Base-by-base conservation (phyloP, 2,113 vertebrate genomes). In the Bufo bufo region DNA sequence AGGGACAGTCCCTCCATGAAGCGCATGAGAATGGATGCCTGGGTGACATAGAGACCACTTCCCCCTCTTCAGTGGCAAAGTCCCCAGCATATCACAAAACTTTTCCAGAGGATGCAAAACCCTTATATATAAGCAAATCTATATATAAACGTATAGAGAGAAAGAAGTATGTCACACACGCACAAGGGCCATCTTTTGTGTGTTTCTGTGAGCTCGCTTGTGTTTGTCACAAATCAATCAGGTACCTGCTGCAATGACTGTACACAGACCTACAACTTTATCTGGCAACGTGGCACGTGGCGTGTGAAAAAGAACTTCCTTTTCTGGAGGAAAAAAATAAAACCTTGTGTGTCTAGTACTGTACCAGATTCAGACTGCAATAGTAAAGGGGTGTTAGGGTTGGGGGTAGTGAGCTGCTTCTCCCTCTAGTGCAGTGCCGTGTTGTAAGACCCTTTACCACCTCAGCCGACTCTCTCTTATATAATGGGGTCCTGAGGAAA, bases 21-120 rank as follows among this genome's bases (percentile, higher is more conserved):
- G 93, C 97, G 98, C 17, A 96, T 99, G 97, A 95, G 98, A 92
- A 98, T 99, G 97, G 98, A 99, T 92, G 94, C 97, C 0, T 99
- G 98, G 98, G 98, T 99, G 94, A 99, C 98, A 96, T 99, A 99
- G 95, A 89, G 54, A 89, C 82, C 47, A 56, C 50, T 14, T 82
- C 71, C 33, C 84, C 91, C 90, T 85, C 91, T 69, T 92, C 92
- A 91, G 90, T 92, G 90, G 89, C 90, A 89, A 93, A 96, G 92
- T 92, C 95, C 93, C 66, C 59, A 93, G 94, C 96, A 94, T 96
- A 96, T 96, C 95, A 92, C 94, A 94, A 92, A 84, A 82, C 50
- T 93, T 92, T 95, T 94, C 94, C 94, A 92, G 93, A 94, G 95
- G 95, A 95, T 94, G n/a, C 91, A 92, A 90, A 92, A 93, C 93